These are phyloP conservation scores for Aphidius colemani DNA, from an alignment of 2,888 invertebrate genomes.

Conservation along the genomic window DNA sequence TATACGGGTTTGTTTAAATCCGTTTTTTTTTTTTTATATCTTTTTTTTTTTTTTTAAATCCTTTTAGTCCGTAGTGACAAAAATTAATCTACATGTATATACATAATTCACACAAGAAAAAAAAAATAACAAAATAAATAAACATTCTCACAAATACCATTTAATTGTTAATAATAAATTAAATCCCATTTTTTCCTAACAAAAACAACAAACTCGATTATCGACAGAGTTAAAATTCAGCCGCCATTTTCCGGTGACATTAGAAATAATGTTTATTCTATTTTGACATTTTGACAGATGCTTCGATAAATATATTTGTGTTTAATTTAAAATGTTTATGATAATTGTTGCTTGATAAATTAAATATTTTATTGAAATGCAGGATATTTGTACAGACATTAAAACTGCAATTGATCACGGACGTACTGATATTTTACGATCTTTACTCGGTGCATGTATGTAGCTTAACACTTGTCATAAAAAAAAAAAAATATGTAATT, in stretches of 20 bases:
- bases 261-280: no score
- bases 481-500: background rate
- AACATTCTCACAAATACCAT: slow-evolving; percentile 13
- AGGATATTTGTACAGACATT: slow-evolving; percentile 62
- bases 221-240: no score
- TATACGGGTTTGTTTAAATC: slow-evolving; percentile 9
- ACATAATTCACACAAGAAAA: slow-evolving; percentile 47
- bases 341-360: no score
- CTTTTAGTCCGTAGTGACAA: slow-evolving; percentile 17
- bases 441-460: slow-evolving; percentile 64
- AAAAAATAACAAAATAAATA: slow-evolving; percentile 10
- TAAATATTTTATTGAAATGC: slow-evolving; percentile 42
- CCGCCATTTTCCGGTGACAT: no score
- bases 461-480: slow-evolving; percentile 34
- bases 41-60: background rate
- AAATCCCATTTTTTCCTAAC: no score
- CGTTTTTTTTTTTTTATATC: no score
- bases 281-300: no score
- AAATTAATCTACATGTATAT: slow-evolving; percentile 49
- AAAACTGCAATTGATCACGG: slow-evolving; percentile 64
- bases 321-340: no score
- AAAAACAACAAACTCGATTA: no score
- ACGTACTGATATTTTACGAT: slow-evolving; percentile 65
- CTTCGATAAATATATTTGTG: no score
- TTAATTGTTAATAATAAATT: no score